Evolutionary conservation across 2,113 vertebrate species (phyloP).

Genomic region (Gopherus evgoodei): DNA sequence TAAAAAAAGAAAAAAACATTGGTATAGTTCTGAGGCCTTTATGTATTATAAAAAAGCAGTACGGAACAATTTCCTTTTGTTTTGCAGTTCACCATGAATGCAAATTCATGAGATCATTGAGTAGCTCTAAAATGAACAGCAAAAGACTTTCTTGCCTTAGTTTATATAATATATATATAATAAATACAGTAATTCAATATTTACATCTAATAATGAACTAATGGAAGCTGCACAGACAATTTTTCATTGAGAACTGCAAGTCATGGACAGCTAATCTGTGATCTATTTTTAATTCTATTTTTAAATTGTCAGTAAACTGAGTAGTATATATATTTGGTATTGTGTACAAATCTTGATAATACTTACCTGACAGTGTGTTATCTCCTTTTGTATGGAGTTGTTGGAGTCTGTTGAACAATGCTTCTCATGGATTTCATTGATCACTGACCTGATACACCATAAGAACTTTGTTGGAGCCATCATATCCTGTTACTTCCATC

Average conservation of each 20-base stretch:
- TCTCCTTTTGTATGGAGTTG: not conserved
- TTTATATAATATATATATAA: not conserved
- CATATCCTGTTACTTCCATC: slow-evolving; percentile 63
- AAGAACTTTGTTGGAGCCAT: slow-evolving; percentile 48
- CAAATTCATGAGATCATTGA: not conserved
- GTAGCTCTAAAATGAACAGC: not conserved
- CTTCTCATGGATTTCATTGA: slow-evolving; percentile 66
- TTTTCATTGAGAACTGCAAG: not conserved
- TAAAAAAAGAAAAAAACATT: not conserved
- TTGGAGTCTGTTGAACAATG: slow-evolving; percentile 15
- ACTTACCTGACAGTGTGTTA: not conserved
- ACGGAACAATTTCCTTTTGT: not conserved
- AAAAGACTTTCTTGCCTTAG: not conserved
- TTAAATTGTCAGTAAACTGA: not conserved
- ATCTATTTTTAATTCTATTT: not conserved
- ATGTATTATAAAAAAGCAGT: not conserved
- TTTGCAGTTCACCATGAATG: not conserved
- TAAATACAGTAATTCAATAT: not conserved
- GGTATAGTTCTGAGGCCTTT: not conserved
- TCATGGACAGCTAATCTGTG: not conserved
- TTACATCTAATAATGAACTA: not conserved
- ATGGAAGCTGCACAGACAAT: not conserved
- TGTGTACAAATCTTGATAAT: not conserved
- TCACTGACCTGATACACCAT: slow-evolving; percentile 50
- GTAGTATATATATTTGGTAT: not conserved